phyloP scores from a whole-genome alignment of 2,888 invertebrate species.

The Hemistola chrysoprasaria region DNA sequence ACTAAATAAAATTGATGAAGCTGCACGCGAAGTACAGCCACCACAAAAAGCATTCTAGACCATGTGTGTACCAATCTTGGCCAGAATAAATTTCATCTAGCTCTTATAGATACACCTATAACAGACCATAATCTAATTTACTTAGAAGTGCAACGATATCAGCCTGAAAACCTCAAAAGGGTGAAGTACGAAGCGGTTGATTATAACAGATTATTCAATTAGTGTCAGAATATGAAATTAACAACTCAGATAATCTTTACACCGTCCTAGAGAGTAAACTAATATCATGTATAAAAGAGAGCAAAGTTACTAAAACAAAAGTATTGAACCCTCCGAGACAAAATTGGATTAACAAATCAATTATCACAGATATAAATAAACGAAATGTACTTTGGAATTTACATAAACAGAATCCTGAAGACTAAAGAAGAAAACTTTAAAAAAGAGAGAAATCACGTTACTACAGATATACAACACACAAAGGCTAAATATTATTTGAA shows the following conservation, averaged over 20 bases:
- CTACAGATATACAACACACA: constrained; percentile 5
- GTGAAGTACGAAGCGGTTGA: constrained; percentile 24
- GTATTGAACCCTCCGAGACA: constrained; percentile 7
- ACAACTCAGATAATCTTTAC: constrained; percentile 2
- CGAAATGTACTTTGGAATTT: constrained; percentile 18
- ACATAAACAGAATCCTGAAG: constrained; percentile 11
- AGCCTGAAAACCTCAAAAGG: constrained; percentile 6
- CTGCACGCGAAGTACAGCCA: constrained; percentile 20
- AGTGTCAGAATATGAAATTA: constrained; percentile 1
- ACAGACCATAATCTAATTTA: constrained; percentile 26
- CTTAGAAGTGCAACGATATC: constrained; percentile 15
- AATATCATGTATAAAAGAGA: constrained; percentile 1
- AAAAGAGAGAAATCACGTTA: not conserved
- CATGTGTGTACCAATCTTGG: constrained; percentile 20
- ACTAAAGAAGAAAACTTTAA: constrained; percentile 1
- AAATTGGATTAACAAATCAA: constrained; percentile 26
- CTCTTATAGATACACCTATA: constrained; percentile 19
- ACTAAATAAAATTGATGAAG: constrained; percentile 18
- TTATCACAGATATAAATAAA: constrained; percentile 18
- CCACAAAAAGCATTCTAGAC: constrained; percentile 19
- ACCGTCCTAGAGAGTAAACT: constrained; percentile 4
- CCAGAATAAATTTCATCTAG: constrained; percentile 15
- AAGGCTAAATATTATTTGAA: constrained; percentile 14
- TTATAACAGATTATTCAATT: constrained; percentile 18
- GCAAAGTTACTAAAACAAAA: constrained; percentile 9